Percentiles rank a stretch among this genome's conserved stretches.
Evolutionary conservation across 2,888 invertebrate genomes (phyloP).

Genomic region (Coenonympha glycerion): DNA sequence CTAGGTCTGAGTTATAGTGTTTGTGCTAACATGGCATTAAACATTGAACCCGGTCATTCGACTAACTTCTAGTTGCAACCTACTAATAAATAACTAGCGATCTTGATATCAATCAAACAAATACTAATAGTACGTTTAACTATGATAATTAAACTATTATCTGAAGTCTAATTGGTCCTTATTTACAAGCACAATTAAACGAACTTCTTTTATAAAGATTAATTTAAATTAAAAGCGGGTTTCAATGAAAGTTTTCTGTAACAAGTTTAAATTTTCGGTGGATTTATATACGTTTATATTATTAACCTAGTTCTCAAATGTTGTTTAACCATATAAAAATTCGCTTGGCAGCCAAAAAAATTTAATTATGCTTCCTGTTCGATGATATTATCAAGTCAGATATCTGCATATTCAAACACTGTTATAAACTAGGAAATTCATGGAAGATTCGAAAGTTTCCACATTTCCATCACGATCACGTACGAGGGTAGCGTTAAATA

Average conservation of each 20-base stretch:
- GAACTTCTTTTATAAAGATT: no score
- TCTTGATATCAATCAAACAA: not conserved
- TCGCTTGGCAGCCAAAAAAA: no score
- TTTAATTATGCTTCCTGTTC: no score
- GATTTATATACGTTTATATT: no score
- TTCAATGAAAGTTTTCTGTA: no score
- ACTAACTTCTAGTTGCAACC: not conserved
- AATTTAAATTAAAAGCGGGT: no score
- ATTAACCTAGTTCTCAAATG: no score
- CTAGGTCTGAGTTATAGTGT: slow-evolving; percentile 9
- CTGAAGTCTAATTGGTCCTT: no score
- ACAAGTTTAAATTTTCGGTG: no score
- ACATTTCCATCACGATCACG: not conserved
- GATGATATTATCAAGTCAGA: not conserved
- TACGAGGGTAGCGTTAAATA: slow-evolving; percentile 2
- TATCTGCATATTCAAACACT: not conserved
- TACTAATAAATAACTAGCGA: not conserved
- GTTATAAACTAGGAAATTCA: not conserved
- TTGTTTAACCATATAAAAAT: no score
- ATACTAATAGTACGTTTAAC: not conserved
- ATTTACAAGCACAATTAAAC: no score
- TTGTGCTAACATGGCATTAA: not conserved
- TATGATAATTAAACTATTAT: no score
- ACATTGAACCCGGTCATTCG: not conserved
- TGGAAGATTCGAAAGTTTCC: not conserved